These are phyloP conservation scores for Choloepus didactylus DNA, from an alignment of 2,797 vertebrate species.

Conservation along the genomic window DNA sequence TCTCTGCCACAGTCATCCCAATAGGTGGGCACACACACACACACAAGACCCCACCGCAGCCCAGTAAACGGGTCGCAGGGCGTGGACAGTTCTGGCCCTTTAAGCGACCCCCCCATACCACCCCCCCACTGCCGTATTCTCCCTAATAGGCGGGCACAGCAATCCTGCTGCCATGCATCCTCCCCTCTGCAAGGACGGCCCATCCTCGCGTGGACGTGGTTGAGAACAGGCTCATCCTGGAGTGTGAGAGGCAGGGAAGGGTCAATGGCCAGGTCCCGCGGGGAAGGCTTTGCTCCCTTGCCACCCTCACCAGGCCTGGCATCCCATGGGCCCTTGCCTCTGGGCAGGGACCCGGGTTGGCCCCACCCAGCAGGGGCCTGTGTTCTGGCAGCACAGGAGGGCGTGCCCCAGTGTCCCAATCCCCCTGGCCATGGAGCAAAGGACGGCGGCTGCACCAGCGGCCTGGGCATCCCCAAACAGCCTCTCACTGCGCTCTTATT, in stretches of 20 bases:
- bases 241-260: background rate
- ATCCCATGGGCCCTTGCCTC: background rate
- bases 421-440: background rate
- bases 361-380: background rate
- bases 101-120: background rate
- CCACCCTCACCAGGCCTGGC: background rate
- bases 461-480: background rate
- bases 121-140: background rate
- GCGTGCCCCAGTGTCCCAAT: background rate
- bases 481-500: accelerated
- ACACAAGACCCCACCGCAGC: no score
- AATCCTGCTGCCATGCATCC: no score
- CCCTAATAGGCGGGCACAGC: background rate
- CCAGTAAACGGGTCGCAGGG: background rate
- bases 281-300: background rate
- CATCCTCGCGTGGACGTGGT: background rate
- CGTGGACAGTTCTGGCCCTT: background rate
- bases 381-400: background rate
- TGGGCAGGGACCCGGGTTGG: background rate
- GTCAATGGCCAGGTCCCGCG: background rate
- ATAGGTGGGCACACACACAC: no score
- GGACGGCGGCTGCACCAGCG: background rate
- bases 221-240: background rate
- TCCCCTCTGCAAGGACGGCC: accelerated
- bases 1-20: no score